Percentiles rank a stretch among this genome's conserved stretches.
Evolutionary conservation across 2,797 vertebrate genomes (phyloP).

Genomic region (Chelon labrosus): DNA sequence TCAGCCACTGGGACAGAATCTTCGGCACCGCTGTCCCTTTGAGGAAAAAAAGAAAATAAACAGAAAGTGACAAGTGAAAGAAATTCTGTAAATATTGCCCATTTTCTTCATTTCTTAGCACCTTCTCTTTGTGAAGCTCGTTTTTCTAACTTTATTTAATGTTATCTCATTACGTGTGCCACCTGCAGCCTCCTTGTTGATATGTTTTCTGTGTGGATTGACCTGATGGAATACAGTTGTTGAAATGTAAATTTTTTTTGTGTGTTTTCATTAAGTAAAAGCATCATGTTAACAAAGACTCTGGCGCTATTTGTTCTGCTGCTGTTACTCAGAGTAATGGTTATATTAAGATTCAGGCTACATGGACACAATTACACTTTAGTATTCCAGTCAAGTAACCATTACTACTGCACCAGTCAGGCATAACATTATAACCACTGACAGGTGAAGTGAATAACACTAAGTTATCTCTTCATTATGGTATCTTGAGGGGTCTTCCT

Average conservation of each 20-base stretch:
- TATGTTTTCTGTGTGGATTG: not conserved
- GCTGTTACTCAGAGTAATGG: not conserved
- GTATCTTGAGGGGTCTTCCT: no score
- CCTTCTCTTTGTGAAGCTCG: not conserved
- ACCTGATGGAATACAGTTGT: not conserved
- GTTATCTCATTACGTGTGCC: not conserved
- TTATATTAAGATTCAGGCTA: not conserved
- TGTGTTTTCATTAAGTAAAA: constrained; percentile 34
- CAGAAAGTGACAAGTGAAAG: not conserved
- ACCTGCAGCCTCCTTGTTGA: not conserved
- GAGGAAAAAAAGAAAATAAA: constrained; percentile 45
- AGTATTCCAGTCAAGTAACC: not conserved
- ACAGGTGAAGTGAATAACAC: no score
- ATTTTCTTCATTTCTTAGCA: not conserved
- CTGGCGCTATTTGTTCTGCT: not conserved
- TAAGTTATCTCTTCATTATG: no score
- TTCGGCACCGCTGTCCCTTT: constrained; percentile 75
- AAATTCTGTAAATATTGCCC: constrained; percentile 22
- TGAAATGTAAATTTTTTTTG: not conserved
- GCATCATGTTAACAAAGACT: not conserved
- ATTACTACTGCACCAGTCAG: no score
- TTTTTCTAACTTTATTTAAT: not conserved
- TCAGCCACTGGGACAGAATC: constrained; percentile 86
- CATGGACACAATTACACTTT: not conserved
- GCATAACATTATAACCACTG: no score